Evolutionary conservation across 2,888 invertebrate genomes (phyloP).

Genomic region (Busseola fusca): DNA sequence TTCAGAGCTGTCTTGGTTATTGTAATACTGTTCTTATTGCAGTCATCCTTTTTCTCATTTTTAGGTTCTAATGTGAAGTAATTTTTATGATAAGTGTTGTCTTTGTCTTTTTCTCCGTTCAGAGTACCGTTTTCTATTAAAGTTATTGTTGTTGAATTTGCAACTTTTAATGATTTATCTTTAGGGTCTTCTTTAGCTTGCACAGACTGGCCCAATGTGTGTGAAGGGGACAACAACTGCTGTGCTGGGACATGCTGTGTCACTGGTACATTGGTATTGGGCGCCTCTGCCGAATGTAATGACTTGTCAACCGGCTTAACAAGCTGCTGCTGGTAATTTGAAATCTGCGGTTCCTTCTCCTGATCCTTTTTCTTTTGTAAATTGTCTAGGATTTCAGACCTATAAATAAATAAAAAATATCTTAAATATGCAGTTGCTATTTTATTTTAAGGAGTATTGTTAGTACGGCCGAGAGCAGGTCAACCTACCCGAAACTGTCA

Average conservation of each 20-base stretch:
- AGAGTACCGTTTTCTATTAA: constrained; percentile 80
- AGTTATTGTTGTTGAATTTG: constrained; percentile 85
- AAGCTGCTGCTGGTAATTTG: constrained; percentile 76
- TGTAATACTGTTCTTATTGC: constrained; percentile 87
- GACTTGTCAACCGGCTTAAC: constrained; percentile 76
- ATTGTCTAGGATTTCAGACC: constrained; percentile 90
- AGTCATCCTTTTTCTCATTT: constrained; percentile 84
- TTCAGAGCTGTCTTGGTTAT: constrained; percentile 83
- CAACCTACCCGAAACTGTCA: too few species aligned
- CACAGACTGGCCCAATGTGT: constrained; percentile 70
- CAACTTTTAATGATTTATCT: constrained; percentile 83
- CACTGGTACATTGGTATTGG: constrained; percentile 74
- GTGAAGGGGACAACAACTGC: constrained; percentile 78
- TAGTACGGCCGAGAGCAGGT: too few species aligned
- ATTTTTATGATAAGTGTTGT: constrained; percentile 80
- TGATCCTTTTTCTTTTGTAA: constrained; percentile 88
- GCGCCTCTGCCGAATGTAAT: constrained; percentile 67
- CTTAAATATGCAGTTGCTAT: neutral
- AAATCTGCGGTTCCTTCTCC: constrained; percentile 78
- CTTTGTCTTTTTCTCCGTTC: constrained; percentile 83
- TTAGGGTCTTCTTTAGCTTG: constrained; percentile 81
- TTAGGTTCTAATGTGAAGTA: constrained; percentile 84
- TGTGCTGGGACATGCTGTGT: constrained; percentile 84
- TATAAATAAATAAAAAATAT: constrained; percentile 73
- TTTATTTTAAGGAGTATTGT: neutral